phyloP scores from a whole-genome alignment of 2,113 vertebrate genomes.

The Vulpes ferrilata region DNA sequence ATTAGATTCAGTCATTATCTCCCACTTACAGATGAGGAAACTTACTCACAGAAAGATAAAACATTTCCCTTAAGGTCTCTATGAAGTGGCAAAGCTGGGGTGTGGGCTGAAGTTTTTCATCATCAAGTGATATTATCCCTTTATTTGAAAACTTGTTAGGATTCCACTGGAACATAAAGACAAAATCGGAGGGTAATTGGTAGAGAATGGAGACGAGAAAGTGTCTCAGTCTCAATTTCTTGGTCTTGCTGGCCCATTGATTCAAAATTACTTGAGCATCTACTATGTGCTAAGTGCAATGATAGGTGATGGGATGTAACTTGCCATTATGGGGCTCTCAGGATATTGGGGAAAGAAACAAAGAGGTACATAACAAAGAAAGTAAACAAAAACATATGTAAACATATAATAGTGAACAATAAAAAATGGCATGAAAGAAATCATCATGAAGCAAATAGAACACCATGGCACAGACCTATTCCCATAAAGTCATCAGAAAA shows the following conservation, averaged over 20 bases:
- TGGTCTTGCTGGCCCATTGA: neutral
- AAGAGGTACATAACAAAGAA: neutral
- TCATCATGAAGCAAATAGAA: neutral
- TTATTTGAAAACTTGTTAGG: neutral
- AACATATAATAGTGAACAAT: neutral
- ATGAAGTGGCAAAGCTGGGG: neutral
- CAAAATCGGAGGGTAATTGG: accelerated
- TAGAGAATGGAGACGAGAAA: neutral
- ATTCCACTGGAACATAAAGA: neutral
- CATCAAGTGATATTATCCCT: neutral
- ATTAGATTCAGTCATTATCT: neutral
- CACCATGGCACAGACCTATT: neutral
- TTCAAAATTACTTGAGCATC: neutral
- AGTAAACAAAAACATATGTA: neutral
- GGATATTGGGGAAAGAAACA: neutral
- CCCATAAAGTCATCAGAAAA: neutral
- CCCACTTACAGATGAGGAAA: neutral
- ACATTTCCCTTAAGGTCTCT: neutral
- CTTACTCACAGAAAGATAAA: neutral
- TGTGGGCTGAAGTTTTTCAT: neutral
- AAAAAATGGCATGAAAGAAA: neutral
- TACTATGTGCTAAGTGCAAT: neutral
- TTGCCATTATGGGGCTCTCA: neutral
- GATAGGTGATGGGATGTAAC: neutral
- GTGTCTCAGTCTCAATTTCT: neutral